Conservation (phyloP, 2,888 invertebrate species). For the Rugalucina vietnamica region DNA sequence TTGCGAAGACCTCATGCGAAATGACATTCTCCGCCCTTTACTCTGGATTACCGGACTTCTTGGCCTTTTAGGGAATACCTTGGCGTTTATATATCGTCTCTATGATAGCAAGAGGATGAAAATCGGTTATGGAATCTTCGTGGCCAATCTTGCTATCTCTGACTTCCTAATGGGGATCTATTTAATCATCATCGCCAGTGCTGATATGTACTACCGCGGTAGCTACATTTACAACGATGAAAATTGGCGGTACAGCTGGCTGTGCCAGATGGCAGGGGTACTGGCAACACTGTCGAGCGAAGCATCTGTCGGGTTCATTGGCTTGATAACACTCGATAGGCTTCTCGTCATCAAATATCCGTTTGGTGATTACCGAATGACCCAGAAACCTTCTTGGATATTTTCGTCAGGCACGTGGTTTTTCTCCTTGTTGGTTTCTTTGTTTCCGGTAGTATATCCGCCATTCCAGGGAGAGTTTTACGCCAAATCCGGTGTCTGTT, state of each 20-base stretch:
- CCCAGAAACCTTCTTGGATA: constrained; percentile 61
- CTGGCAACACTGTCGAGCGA: constrained; percentile 85
- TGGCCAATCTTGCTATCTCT: constrained; percentile 49
- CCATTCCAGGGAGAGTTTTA: constrained; percentile 77
- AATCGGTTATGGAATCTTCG: constrained; percentile 51
- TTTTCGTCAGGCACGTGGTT: constrained; percentile 72
- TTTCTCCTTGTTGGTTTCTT: constrained; percentile 69
- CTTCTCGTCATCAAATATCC: constrained; percentile 87
- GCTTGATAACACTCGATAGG: constrained; percentile 88
- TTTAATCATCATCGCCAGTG: constrained; percentile 60
- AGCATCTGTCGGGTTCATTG: constrained; percentile 87
- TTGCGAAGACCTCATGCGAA: background rate
- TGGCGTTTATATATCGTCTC: background rate
- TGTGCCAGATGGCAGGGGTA: constrained; percentile 63
- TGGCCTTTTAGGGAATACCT: background rate
- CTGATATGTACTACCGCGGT: constrained; percentile 57
- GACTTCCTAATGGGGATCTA: constrained; percentile 51
- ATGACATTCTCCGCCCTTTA: background rate
- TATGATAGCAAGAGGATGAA: background rate
- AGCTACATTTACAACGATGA: constrained; percentile 62
- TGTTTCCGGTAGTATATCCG: constrained; percentile 74
- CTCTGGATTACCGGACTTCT: background rate
- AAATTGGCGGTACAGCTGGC: constrained; percentile 57
- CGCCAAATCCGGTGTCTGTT: constrained; percentile 77
- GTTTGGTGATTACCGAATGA: constrained; percentile 79